Evolutionary conservation across 2,888 invertebrate genomes (phyloP).

Genomic region (Euplagia quadripunctaria): DNA sequence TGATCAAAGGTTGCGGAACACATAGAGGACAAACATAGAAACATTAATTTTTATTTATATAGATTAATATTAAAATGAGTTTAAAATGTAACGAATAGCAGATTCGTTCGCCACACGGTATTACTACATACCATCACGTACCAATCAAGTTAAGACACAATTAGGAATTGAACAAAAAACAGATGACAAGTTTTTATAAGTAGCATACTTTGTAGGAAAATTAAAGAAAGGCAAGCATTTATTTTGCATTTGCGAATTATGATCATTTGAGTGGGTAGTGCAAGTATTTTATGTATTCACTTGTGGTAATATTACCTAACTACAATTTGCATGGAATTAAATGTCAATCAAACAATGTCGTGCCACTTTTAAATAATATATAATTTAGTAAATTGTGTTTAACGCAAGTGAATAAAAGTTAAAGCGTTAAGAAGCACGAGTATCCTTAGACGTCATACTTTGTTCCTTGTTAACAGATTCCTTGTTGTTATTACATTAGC

Average conservation of each 20-base stretch:
- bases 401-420: too few relatives aligned
- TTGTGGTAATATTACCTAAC: background rate
- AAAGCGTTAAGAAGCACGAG: too few relatives aligned
- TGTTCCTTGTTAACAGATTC: too few relatives aligned
- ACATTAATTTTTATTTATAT: too few relatives aligned
- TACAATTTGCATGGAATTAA: background rate
- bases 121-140: background rate
- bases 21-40: too few relatives aligned
- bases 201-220: background rate
- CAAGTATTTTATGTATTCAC: background rate
- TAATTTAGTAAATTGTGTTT: too few relatives aligned
- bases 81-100: background rate
- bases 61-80: background rate
- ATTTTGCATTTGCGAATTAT: background rate
- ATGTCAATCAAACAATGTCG: background rate
- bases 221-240: background rate
- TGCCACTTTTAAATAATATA: background rate
- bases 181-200: background rate
- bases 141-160: background rate
- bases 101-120: background rate
- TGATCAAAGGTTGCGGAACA: too few relatives aligned
- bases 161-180: background rate
- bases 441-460: too few relatives aligned
- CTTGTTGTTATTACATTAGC: too few relatives aligned
- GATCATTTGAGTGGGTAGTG: background rate